A percentile compares a stretch with the other conserved stretches of the same genome.
Conservation (phyloP, 2,113 vertebrate species). For the Oriolus oriolus region DNA sequence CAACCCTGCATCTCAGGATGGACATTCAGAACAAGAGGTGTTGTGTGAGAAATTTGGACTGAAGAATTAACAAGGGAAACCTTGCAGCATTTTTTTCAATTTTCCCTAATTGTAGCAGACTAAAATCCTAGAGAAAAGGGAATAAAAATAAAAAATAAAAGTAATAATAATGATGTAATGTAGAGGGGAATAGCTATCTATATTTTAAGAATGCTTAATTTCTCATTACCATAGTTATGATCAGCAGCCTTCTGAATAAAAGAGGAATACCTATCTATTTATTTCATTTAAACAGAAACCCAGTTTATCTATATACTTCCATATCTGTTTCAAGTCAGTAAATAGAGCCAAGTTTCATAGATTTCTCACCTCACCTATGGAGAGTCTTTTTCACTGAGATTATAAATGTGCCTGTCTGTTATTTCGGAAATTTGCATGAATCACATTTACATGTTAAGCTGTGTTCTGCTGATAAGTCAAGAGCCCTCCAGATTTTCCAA, state of each 20-base stretch:
- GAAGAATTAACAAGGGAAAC: not conserved
- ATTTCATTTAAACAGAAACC: not conserved
- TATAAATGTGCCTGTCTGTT: constrained; percentile 31
- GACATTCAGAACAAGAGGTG: not conserved
- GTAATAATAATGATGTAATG: not conserved
- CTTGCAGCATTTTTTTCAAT: not conserved
- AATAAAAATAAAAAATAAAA: not conserved
- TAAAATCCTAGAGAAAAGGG: not conserved
- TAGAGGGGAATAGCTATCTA: fast-evolving
- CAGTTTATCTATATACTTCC: not conserved
- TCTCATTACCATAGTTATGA: not conserved
- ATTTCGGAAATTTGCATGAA: constrained; percentile 64
- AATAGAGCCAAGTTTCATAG: not conserved
- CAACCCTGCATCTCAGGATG: not conserved
- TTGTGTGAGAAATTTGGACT: not conserved
- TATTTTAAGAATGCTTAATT: not conserved
- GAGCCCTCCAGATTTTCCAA: constrained; percentile 47
- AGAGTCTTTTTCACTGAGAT: constrained; percentile 18
- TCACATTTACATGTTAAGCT: constrained; percentile 63
- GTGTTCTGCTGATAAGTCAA: constrained; percentile 58
- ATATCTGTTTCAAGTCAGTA: not conserved
- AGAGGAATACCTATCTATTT: not conserved
- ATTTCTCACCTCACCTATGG: constrained; percentile 8
- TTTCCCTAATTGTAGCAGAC: not conserved
- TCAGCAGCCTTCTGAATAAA: not conserved